phyloP scores from a whole-genome alignment of 2,113 vertebrate genomes.

The Paraplagusia blochii region DNA sequence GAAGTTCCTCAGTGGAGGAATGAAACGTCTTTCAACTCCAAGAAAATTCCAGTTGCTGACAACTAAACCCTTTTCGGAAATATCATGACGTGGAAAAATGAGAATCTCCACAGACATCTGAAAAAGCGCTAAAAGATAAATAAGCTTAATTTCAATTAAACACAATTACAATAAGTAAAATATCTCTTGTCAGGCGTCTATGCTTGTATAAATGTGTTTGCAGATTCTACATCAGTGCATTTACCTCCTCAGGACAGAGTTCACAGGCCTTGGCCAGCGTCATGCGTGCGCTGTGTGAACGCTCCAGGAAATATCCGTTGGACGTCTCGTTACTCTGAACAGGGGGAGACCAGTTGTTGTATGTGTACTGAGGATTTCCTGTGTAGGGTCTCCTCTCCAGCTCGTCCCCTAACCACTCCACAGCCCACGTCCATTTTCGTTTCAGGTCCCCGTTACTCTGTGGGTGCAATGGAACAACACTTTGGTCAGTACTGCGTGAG shows the following conservation, averaged over 20 bases:
- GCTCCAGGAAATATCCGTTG: constrained; percentile 98
- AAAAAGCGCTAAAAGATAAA: too few species aligned
- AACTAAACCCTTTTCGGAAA: too few species aligned
- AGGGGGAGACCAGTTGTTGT: constrained; percentile 98
- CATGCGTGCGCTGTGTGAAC: constrained; percentile 98
- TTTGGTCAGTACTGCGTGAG: background rate
- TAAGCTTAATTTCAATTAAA: too few species aligned
- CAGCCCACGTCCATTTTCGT: constrained; percentile 99
- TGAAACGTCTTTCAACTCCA: too few species aligned
- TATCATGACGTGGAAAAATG: too few species aligned
- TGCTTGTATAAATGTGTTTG: too few species aligned
- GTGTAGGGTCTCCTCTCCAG: constrained; percentile 95
- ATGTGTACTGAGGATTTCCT: constrained; percentile 96
- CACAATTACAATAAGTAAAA: too few species aligned
- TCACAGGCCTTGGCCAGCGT: constrained; percentile 99
- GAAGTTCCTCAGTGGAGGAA: too few species aligned
- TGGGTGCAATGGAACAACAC: constrained; percentile 8
- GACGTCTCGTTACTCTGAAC: constrained; percentile 99
- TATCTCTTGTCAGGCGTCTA: too few species aligned
- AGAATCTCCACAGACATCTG: too few species aligned
- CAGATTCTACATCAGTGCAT: background rate
- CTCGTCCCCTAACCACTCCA: constrained; percentile 98
- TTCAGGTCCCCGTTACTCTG: constrained; percentile 99
- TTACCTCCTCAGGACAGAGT: constrained; percentile 98
- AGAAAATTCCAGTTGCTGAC: too few species aligned